phyloP scores from a whole-genome alignment of 2,797 vertebrate species.

The Ceyx erithaca region DNA sequence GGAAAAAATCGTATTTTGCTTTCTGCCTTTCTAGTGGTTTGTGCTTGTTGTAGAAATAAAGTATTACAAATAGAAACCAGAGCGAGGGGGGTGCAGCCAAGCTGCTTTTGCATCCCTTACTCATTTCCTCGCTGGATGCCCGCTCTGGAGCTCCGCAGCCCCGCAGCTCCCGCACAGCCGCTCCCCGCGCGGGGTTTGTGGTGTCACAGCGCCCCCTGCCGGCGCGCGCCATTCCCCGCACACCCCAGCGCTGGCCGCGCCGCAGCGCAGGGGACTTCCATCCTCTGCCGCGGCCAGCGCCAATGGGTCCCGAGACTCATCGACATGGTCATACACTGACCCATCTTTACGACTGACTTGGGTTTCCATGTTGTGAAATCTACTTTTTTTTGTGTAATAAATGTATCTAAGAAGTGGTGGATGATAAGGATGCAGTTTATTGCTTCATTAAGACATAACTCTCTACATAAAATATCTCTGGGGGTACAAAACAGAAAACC shows the following conservation, averaged over 20 bases:
- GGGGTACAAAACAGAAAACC: not conserved
- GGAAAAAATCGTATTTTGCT: slow-evolving; percentile 24
- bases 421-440: not conserved
- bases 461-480: not conserved
- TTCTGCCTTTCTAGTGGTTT: slow-evolving; percentile 50
- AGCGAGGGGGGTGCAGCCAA: not conserved
- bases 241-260: too few species aligned
- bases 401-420: not conserved
- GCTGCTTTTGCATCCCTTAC: slow-evolving; percentile 42
- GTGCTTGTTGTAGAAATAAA: slow-evolving; percentile 59
- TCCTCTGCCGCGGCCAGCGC: too few species aligned
- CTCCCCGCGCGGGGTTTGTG: not conserved
- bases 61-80: slow-evolving; percentile 43
- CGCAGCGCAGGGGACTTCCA: too few species aligned
- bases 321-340: not conserved
- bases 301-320: too few species aligned
- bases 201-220: slow-evolving; percentile 2
- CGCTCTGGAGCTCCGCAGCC: slow-evolving; percentile 2
- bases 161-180: too few species aligned
- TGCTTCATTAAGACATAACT: not conserved
- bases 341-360: not conserved
- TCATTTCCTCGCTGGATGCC: slow-evolving; percentile 69
- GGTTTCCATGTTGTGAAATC: not conserved
- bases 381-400: not conserved
- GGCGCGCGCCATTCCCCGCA: too few species aligned